Base-by-base conservation (phyloP, 1,140 invertebrate genomes). In the Melanaphis sacchari region DNA sequence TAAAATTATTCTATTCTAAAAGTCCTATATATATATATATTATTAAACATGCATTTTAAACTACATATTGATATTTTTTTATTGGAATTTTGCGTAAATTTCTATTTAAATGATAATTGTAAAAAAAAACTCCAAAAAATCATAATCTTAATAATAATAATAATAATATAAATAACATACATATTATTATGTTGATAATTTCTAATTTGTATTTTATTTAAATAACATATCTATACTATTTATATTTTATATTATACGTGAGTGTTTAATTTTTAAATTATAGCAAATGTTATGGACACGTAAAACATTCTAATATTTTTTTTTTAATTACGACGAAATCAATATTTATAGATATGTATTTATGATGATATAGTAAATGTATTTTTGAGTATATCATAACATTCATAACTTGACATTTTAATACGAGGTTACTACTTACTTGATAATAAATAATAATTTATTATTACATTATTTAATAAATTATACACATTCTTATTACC, bases 391-490 rank as follows among this genome's bases (percentile, higher is more conserved):
- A n/a, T 76, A 76, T n/a, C 59, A 76, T 18, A 76, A 36, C 31
- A 76, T 76, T 76, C 59, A 18, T n/a, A n/a, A 66, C 31, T 76
- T 76, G 59, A 76, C 31, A 76, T 76, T 36, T n/a, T 18, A 76
- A 76, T 76, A 76, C 59, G n/a, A 76, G 31, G 59, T n/a, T 76
- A 49, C 18, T 49, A 76, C n/a, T 66, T 31, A n/a, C 11, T 4
- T 66, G 59, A 76, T 66, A 76, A 76, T 76, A 76, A 76, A 76
- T 76, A 76, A n/a, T 76, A 76, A 76, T 76, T 76, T 76, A n/a
- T 76, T n/a, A 15, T 76, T 76, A 76, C 31, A 76, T 76, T 76
- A 76, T 76, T 76, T n/a, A n/a, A 76, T 76, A n/a, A n/a, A 76
- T 76, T n/a, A 76, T 76, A 76, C n/a, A n/a, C 59, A 76, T 76